Percentiles rank a stretch among this genome's conserved stretches.
Conservation (phyloP, 2,888 invertebrate species). For the Polydrusus cervinus region DNA sequence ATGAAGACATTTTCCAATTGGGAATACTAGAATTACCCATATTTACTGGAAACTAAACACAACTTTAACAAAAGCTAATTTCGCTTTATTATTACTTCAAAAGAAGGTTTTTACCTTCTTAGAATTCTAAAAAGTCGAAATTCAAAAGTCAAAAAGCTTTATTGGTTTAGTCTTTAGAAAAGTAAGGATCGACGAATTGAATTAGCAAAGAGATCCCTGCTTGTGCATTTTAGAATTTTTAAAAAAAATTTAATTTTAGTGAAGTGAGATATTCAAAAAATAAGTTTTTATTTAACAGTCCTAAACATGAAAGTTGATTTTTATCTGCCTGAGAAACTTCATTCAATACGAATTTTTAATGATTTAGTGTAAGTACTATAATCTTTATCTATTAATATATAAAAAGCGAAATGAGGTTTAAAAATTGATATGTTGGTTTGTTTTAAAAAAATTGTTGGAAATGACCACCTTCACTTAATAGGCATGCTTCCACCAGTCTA, state of each 20-base stretch:
- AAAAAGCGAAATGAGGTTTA: too few relatives aligned
- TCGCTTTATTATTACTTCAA: background rate
- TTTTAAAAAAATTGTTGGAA: too few relatives aligned
- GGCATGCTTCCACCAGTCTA: too few relatives aligned
- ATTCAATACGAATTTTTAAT: background rate
- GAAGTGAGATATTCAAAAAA: background rate
- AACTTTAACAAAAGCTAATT: background rate
- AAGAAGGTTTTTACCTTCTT: background rate
- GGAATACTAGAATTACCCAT: background rate
- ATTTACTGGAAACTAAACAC: background rate
- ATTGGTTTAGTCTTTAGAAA: background rate
- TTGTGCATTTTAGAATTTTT: background rate
- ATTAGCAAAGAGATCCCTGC: background rate
- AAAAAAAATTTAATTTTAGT: background rate
- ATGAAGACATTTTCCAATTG: background rate
- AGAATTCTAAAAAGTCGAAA: background rate
- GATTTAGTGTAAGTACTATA: constrained; percentile 1
- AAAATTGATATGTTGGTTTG: too few relatives aligned
- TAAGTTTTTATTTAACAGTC: background rate
- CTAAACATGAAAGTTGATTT: constrained; percentile 13
- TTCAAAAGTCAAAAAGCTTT: background rate
- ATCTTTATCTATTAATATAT: too few relatives aligned
- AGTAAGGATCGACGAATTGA: background rate
- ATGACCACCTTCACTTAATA: too few relatives aligned
- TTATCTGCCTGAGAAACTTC: background rate